Evolutionary conservation across 2,113 vertebrate genomes (phyloP), one percentile per base, ranked within the genome.

Genomic region (Recurvirostra avosetta): DNA sequence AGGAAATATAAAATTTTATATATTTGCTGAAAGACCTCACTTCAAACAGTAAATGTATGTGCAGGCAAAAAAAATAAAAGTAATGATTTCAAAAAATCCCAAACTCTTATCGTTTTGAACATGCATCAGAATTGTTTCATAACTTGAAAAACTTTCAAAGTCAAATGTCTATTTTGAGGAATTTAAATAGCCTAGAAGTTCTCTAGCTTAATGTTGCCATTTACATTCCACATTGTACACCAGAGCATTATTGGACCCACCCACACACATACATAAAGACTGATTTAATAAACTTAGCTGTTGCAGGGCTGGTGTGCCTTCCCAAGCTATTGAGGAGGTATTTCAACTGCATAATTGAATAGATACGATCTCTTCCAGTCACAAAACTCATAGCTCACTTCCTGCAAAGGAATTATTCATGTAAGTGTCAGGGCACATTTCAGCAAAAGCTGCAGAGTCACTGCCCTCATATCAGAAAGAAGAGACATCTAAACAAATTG

Each of bases 331-430:
- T 49, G 32, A 72, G 32, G 29, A 84, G n/a, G 53, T 71, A 61
- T 94, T 94, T 95, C 32, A 88, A 21, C 15, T 38, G n/a, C 55
- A 63, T 83, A 83, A 80, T 34, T 90, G 45, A 94, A 83, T 32
- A 83, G 27, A 77, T 76, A 62, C 1, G 2, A 41, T 70, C 58
- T 82, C n/a, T 84, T 84, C n/a, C 25, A 77, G 23, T 80, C 17
- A 41, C 34, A 86, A 86, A 94, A 88, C 52, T 55, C 72, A 76
- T 45, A 53, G 32, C 19, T 94, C 76, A 45, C n/a, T 88, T 96
- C 59, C 75, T 80, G 63, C 27, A 83, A 70, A 41, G 19, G 49
- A 83, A 88, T 90, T 76, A 86, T 67, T 95, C 49, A 53, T 61
- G 20, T 47, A 18, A 66, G 6, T 27, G 61, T 62, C 25, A 62